Base-by-base conservation (phyloP, 2,113 vertebrate species). In the Pterophyllum scalare region DNA sequence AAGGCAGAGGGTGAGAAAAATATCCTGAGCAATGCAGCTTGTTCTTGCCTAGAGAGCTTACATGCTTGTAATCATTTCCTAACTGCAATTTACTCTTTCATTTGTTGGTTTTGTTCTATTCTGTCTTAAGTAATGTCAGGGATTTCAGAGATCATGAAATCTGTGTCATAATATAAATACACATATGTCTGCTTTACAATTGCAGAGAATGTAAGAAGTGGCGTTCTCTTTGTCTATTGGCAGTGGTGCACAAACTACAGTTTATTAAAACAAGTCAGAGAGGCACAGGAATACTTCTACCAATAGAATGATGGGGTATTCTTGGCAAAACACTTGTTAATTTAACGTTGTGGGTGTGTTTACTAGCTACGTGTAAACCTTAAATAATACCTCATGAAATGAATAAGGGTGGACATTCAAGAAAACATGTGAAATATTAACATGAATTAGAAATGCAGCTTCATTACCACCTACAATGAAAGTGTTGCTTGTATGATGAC, bases 41-140 rank as follows among this genome's bases (percentile, higher is more conserved):
- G 87, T 83, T 85, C 82, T 86, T 72, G 83, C 85, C 84, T 87
- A 24, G 75, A 90, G 86, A 91, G 74, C 85, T 84, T 86, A 79
- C 81, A 88, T 33, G 79, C 78, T 87, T 65, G 83, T 88, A 94
- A 95, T 92, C 57, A 92, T 93, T 88, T 85, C 75, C 76, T 86
- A 89, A 91, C 49, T 57, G 56, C 75, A 88, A 87, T 93, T 95
- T 91, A 78, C 81, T 78, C 14, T 77, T 87, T 67, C 81, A 65
- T 43, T 57, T 70, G 57, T 56, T 80, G 77, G 35, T 3, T 5
- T 28, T 83, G 83, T 70, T 60, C 2, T 76, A 86, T 87, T 80
- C 65, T 77, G 60, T 89, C 74, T 81, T 22, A 88, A 77, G 82
- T 46, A 65, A 59, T 62, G n/a, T 59, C 82, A 80, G 26, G n/a